These are phyloP conservation scores for Isoperla grammatica DNA, from an alignment of 2,888 invertebrate genomes.

Conservation along the genomic window DNA sequence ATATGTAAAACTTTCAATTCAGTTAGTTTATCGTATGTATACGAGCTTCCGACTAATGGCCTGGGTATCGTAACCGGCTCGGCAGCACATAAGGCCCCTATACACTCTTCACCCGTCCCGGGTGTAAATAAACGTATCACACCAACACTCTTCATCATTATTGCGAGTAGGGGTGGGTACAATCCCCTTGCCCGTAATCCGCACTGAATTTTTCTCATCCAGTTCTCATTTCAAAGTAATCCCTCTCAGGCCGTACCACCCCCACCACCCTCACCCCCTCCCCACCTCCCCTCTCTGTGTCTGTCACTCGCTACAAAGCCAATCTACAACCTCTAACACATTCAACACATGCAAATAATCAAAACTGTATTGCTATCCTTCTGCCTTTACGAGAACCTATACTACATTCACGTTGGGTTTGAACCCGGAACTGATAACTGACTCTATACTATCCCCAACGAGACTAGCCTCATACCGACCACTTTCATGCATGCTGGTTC, in stretches of 20 bases:
- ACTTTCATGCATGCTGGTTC: too few species aligned
- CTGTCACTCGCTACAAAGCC: not conserved
- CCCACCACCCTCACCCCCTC: not conserved
- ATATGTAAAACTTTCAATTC: too few species aligned
- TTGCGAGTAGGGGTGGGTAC: not conserved
- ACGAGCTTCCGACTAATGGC: too few species aligned
- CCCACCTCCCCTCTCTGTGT: not conserved
- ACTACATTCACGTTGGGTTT: too few species aligned
- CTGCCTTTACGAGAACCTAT: too few species aligned
- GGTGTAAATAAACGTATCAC: slow-evolving; percentile 8
- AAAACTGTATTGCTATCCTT: not conserved
- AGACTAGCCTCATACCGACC: too few species aligned
- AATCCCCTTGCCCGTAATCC: slow-evolving; percentile 14
- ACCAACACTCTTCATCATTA: slow-evolving; percentile 2
- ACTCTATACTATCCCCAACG: too few species aligned
- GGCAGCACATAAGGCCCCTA: too few species aligned
- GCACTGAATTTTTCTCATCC: slow-evolving; percentile 22
- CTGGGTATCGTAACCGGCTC: too few species aligned
- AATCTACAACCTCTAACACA: not conserved
- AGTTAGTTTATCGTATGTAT: too few species aligned
- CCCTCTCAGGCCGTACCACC: slow-evolving; percentile 13
- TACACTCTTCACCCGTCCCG: too few species aligned
- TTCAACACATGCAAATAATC: slow-evolving; percentile 18
- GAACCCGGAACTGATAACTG: too few species aligned
- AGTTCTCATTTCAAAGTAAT: slow-evolving; percentile 24